A percentile compares a stretch with the other conserved stretches of the same genome.
Evolutionary conservation across 2,113 vertebrate genomes (phyloP).

Genomic region (Neofelis nebulosa): DNA sequence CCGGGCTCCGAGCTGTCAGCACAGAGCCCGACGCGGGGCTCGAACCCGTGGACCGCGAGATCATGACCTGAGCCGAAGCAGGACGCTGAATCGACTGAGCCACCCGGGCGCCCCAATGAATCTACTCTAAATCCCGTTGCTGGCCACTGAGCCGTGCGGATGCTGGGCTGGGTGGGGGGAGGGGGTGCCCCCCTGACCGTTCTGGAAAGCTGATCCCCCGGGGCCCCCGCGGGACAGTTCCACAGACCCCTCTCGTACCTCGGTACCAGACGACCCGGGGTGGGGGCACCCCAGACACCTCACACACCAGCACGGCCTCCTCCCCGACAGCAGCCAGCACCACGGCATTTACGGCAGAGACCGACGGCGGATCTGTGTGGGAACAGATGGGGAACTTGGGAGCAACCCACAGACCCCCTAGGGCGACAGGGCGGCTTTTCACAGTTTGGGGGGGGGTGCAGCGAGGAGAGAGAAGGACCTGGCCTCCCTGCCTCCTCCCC

Average conservation of each 20-base stretch:
- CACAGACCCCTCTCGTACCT: slow-evolving; percentile 82
- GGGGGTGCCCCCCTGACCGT: accelerated
- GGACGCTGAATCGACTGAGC: too few species aligned
- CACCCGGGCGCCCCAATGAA: too few species aligned
- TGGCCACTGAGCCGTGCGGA: accelerated
- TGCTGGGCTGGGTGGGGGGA: accelerated
- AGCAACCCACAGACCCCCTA: not conserved
- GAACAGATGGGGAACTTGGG: not conserved
- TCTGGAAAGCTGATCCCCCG: not conserved
- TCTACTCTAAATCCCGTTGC: not conserved
- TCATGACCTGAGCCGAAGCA: too few species aligned
- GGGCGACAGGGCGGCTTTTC: not conserved
- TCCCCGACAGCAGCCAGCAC: slow-evolving; percentile 86
- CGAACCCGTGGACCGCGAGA: too few species aligned
- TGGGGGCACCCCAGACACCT: slow-evolving; percentile 84
- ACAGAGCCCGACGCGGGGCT: too few species aligned
- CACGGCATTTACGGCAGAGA: slow-evolving; percentile 80
- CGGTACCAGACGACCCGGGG: slow-evolving; percentile 92
- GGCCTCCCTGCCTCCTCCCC: not conserved
- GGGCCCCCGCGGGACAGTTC: not conserved
- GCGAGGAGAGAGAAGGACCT: not conserved
- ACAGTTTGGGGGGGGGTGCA: accelerated
- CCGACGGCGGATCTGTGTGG: slow-evolving; percentile 86
- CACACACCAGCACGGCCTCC: slow-evolving; percentile 89
- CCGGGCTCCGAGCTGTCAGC: too few species aligned